Percentiles rank a stretch among this genome's conserved stretches.
These are phyloP conservation scores for Tridacna gigas DNA, from an alignment of 2,888 invertebrate genomes.

Conservation along the genomic window DNA sequence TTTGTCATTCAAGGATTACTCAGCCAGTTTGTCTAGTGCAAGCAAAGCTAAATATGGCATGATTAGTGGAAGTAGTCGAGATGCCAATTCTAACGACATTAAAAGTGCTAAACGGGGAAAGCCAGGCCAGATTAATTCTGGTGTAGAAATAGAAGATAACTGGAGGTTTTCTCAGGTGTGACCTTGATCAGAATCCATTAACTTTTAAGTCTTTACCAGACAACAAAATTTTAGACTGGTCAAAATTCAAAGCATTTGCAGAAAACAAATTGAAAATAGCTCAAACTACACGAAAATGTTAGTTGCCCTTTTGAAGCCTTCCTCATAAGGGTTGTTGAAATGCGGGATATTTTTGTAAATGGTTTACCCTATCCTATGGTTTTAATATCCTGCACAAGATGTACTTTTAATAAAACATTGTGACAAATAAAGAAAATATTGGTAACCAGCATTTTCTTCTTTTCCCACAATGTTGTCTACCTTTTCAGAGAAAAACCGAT, in stretches of 20 bases:
- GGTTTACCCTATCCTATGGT: too few relatives aligned
- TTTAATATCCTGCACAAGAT: background rate
- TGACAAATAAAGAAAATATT: background rate
- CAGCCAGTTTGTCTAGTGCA: conserved; percentile 40
- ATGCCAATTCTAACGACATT: conserved; percentile 59
- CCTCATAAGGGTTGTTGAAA: too few relatives aligned
- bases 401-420: background rate
- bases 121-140: conserved; percentile 53
- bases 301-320: background rate
- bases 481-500: background rate
- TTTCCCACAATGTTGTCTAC: background rate
- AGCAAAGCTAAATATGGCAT: conserved; percentile 56
- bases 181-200: background rate
- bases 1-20: conserved; percentile 48
- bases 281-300: too few relatives aligned
- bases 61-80: conserved; percentile 52
- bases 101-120: conserved; percentile 63
- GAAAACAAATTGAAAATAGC: background rate
- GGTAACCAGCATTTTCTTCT: background rate
- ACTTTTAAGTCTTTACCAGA: background rate
- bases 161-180: conserved; percentile 71
- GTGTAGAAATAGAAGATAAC: conserved; percentile 67
- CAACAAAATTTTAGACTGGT: background rate
- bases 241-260: background rate
- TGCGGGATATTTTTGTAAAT: too few relatives aligned